phyloP scores from a whole-genome alignment of 2,113 vertebrate species.

The Mesocricetus auratus region DNA sequence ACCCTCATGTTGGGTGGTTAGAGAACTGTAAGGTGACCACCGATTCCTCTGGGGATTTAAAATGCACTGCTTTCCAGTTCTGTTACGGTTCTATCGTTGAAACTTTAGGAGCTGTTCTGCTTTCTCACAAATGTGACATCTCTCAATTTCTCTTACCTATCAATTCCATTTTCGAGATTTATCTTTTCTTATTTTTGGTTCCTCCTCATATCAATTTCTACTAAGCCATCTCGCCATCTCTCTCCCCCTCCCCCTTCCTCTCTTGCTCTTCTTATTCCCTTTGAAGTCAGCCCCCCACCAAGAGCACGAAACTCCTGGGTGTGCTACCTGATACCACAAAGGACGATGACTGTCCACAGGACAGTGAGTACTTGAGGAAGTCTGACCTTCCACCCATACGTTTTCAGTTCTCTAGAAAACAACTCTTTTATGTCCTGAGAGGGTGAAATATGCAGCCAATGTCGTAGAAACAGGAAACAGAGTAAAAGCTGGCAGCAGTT shows the following conservation, averaged over 20 bases:
- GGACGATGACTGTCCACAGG: neutral
- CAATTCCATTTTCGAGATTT: neutral
- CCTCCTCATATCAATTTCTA: neutral
- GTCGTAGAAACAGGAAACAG: neutral
- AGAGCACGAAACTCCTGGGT: too few relatives aligned
- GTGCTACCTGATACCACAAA: too few relatives aligned
- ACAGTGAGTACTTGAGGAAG: neutral
- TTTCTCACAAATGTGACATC: neutral
- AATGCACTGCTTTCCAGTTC: neutral
- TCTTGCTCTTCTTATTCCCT: neutral
- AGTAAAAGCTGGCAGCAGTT: neutral
- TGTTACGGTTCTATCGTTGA: neutral
- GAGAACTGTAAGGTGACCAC: neutral
- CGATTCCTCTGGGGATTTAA: conserved; percentile 17
- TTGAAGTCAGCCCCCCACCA: neutral
- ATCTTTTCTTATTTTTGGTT: neutral
- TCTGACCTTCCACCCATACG: neutral
- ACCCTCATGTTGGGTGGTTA: neutral
- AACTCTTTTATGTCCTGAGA: neutral
- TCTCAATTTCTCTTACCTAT: neutral
- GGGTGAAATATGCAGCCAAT: neutral
- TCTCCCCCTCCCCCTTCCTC: rapidly evolving
- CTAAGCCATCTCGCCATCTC: neutral
- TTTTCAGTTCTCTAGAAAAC: neutral
- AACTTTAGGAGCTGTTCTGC: neutral